Base-by-base conservation (phyloP, 2,888 invertebrate genomes). In the Rhagophthalmus giganteus region DNA sequence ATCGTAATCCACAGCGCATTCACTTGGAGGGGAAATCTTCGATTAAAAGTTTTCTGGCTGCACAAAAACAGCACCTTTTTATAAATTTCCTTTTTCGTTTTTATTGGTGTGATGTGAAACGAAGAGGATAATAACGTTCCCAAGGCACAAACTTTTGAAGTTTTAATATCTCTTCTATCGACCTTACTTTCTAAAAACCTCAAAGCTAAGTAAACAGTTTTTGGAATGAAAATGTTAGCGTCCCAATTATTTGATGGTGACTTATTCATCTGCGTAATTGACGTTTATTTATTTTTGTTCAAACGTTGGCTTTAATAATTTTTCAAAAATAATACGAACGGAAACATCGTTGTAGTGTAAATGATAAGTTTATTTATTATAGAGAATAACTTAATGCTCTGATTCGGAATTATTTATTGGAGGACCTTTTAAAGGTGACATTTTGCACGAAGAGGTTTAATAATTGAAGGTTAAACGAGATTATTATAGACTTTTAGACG, bases 391-490 rank as follows among this genome's bases (percentile, higher is more conserved):
- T n/a, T n/a, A n/a, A n/a, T n/a, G n/a, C n/a, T n/a, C n/a, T n/a
- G n/a, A n/a, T n/a, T n/a, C n/a, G n/a, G n/a, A n/a, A n/a, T n/a
- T n/a, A n/a, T n/a, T 46, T 46, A 46, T 46, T 40, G 35, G 37
- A 33, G 16, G 45, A 35, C 52, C 52, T 52, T 52, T 46, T 20
- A 52, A 14, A 52, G 27, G 30, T 52, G 52, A 46, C 52, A 52
- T 52, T 52, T 52, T 31, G 20, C 28, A 16, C 30, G 46, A 52
- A 37, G 35, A 52, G 46, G 40, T 52, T 52, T 52, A 52, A 52
- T 52, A 52, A 52, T 46, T 52, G 52, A 52, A 52, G 52, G 52
- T 52, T 52, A 52, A 52, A 52, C 41, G 52, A 47, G 46, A 46
- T 35, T 52, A 47, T 52, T 52, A 52, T 40, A 52, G 52, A 52